Evolutionary conservation across 2,113 vertebrate species (phyloP).

Genomic region (Phylloscopus trochiloides): DNA sequence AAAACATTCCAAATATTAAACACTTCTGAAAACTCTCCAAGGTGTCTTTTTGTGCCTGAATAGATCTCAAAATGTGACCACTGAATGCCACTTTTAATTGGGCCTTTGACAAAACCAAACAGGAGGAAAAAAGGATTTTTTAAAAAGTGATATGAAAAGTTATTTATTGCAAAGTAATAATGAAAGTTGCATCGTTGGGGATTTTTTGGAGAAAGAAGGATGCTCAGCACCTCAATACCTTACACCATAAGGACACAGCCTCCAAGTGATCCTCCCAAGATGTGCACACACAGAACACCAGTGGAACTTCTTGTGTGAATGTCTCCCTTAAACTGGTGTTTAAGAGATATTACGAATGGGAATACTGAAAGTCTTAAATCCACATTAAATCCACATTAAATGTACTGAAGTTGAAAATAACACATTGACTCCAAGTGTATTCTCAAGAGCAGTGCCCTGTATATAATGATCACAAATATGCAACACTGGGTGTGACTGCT

Average conservation of each 20-base stretch:
- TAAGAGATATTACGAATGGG: neutral
- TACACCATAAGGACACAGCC: neutral
- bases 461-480: neutral
- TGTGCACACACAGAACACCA: neutral
- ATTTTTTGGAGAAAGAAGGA: neutral
- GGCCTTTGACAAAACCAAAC: neutral
- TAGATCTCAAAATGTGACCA: neutral
- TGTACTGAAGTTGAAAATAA: neutral
- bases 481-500: neutral
- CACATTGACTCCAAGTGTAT: neutral
- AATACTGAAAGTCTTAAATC: neutral
- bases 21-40: neutral
- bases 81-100: neutral
- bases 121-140: neutral
- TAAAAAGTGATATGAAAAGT: fast-evolving
- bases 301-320: neutral
- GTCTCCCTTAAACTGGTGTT: neutral
- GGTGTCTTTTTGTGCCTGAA: neutral
- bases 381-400: neutral
- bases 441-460: neutral
- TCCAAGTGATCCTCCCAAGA: neutral
- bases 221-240: neutral
- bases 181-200: neutral
- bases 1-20: neutral
- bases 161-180: neutral